Conservation (phyloP, 2,797 vertebrate species). For the Takifugu ocellatus region DNA sequence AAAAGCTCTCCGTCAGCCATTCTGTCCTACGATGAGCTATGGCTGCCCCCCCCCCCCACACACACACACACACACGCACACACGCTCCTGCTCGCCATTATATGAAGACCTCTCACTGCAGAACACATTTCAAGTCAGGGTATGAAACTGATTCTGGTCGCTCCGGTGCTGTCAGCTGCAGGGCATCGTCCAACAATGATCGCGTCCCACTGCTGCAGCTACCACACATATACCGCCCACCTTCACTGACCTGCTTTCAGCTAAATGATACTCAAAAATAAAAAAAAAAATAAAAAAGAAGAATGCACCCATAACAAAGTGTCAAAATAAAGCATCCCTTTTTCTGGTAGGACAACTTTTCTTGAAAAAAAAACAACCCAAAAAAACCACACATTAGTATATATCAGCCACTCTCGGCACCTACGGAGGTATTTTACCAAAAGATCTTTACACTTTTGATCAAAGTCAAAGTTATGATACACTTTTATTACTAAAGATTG, state of each 20-base stretch:
- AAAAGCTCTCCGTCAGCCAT: conserved; percentile 69
- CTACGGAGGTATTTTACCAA: not conserved
- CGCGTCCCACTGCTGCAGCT: conserved; percentile 34
- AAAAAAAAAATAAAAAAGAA: not conserved
- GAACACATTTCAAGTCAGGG: conserved; percentile 58
- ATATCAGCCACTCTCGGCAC: not conserved
- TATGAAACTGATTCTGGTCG: conserved; percentile 56
- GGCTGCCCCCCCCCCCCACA: conserved; percentile 40
- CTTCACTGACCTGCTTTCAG: conserved; percentile 39
- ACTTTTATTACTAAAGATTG: not conserved
- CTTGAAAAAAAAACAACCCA: not conserved
- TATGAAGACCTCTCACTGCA: conserved; percentile 52
- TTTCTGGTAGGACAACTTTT: conserved; percentile 7
- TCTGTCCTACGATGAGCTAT: conserved; percentile 67
- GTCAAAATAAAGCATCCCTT: conserved; percentile 26
- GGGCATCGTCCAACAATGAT: conserved; percentile 53
- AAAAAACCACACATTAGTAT: not conserved
- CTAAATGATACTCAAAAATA: conserved; percentile 31
- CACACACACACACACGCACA: no score
- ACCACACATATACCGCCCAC: conserved; percentile 33
- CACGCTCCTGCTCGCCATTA: conserved; percentile 30
- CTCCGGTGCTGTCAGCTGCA: conserved; percentile 41
- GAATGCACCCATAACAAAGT: conserved; percentile 8
- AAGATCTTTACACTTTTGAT: no score
- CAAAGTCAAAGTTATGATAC: not conserved